Conservation (phyloP, 2,797 vertebrate species). For the Gallinago nigripennis region DNA sequence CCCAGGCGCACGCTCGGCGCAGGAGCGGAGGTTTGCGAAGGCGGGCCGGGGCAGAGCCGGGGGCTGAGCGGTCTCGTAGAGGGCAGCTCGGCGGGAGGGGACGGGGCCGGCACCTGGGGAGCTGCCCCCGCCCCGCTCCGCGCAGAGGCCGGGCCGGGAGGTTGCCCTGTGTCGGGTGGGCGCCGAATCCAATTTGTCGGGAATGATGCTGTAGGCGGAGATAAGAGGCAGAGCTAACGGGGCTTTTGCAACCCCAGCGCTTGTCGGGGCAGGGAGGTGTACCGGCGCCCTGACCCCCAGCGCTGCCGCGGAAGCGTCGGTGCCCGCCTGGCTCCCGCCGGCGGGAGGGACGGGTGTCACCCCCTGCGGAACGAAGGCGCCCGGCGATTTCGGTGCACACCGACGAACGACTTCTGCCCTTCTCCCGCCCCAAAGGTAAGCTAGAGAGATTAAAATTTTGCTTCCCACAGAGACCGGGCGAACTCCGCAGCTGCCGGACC, state of each 20-base stretch:
- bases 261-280: background rate
- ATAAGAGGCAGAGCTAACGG: constrained; percentile 56
- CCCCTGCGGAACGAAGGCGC: background rate
- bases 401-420: background rate
- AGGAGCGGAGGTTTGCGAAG: background rate
- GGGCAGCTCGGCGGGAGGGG: background rate
- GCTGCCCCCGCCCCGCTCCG: background rate
- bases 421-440: constrained; percentile 21
- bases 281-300: background rate
- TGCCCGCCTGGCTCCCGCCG: background rate
- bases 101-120: background rate
- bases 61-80: background rate
- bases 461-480: background rate
- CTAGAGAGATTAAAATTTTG: background rate
- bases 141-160: background rate
- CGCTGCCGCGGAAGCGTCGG: background rate
- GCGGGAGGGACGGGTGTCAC: background rate
- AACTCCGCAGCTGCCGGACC: background rate
- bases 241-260: background rate
- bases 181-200: constrained; percentile 57
- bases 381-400: background rate
- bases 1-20: background rate
- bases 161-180: constrained; percentile 13
- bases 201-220: constrained; percentile 62
- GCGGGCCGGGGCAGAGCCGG: background rate